These are phyloP conservation scores for Phymanthus crucifer DNA, from an alignment of 92 coral and sea anemone genomes.

Conservation along the genomic window DNA sequence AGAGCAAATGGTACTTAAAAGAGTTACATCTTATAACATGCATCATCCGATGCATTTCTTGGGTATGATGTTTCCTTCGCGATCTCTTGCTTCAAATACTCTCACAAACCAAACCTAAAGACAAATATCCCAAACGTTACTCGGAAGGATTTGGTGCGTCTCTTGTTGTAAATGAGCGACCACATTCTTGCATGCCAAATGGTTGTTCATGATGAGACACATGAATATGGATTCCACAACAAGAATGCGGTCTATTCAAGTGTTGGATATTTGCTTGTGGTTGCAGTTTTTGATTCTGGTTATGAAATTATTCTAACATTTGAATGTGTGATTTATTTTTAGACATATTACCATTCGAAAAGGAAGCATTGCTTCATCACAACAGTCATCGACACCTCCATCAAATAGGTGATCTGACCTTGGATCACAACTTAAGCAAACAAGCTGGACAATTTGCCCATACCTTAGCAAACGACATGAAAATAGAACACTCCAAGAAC, in stretches of 20 bases:
- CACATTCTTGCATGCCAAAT: no score
- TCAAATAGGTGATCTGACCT: slow-evolving; percentile 35
- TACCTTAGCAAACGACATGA: slow-evolving; percentile 37
- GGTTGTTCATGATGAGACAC: no score
- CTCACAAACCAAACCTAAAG: no score
- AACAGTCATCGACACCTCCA: slow-evolving; percentile 78
- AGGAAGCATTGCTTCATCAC: slow-evolving; percentile 63
- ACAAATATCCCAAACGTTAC: no score
- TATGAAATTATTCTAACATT: background rate
- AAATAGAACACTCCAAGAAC: slow-evolving; percentile 50
- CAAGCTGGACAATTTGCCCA: slow-evolving; percentile 58
- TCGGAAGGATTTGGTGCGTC: no score
- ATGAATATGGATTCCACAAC: no score
- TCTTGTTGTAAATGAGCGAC: no score
- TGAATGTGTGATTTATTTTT: background rate
- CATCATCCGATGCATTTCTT: no score
- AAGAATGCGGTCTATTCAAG: background rate
- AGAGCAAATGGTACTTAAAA: slow-evolving; percentile 28
- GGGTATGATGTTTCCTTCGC: no score
- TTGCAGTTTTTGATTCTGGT: background rate
- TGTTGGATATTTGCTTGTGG: background rate
- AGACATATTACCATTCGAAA: slow-evolving; percentile 72
- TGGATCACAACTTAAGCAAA: slow-evolving; percentile 69
- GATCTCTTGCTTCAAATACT: no score
- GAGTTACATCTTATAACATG: no score